phyloP scores from a whole-genome alignment of 1,140 invertebrate species.

The Pogonognathellus flavescens region DNA sequence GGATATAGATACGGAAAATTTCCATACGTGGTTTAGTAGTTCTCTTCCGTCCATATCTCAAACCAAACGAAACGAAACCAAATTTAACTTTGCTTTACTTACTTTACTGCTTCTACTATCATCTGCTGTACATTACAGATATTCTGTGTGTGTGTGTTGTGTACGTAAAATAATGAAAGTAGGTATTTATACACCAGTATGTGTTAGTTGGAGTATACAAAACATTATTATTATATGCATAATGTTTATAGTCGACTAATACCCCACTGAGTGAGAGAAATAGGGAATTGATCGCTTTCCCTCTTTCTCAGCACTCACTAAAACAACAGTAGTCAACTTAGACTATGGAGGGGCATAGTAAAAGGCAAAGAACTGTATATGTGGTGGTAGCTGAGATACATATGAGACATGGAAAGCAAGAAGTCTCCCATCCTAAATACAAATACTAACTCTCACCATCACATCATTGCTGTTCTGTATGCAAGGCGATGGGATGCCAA shows the following conservation, averaged over 20 bases:
- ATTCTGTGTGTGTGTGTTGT: too few relatives aligned
- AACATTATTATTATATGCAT: conserved; percentile 33
- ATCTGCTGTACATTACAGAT: too few relatives aligned
- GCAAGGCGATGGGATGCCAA: conserved; percentile 50
- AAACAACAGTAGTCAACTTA: background rate
- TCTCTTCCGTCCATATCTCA: conserved; percentile 47
- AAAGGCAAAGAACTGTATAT: too few relatives aligned
- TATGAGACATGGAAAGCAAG: conserved; percentile 2
- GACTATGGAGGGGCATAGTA: too few relatives aligned
- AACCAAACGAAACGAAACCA: conserved; percentile 17
- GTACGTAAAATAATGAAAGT: background rate
- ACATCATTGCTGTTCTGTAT: conserved; percentile 43
- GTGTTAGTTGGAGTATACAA: background rate
- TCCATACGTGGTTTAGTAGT: conserved; percentile 46
- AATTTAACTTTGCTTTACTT: conserved; percentile 19
- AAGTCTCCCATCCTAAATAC: background rate
- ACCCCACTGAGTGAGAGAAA: conserved; percentile 42
- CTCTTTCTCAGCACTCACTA: conserved; percentile 9
- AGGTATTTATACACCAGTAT: conserved; percentile 9
- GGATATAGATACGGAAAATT: conserved; percentile 24
- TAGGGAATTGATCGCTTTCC: conserved; percentile 51
- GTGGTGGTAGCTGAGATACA: too few relatives aligned
- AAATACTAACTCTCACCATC: conserved; percentile 18
- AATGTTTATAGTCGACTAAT: conserved; percentile 16
- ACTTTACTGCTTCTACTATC: background rate